Evolutionary conservation across 2,888 invertebrate genomes (phyloP), one percentile per base, ranked within the genome.

Genomic region (Belgica antarctica): DNA sequence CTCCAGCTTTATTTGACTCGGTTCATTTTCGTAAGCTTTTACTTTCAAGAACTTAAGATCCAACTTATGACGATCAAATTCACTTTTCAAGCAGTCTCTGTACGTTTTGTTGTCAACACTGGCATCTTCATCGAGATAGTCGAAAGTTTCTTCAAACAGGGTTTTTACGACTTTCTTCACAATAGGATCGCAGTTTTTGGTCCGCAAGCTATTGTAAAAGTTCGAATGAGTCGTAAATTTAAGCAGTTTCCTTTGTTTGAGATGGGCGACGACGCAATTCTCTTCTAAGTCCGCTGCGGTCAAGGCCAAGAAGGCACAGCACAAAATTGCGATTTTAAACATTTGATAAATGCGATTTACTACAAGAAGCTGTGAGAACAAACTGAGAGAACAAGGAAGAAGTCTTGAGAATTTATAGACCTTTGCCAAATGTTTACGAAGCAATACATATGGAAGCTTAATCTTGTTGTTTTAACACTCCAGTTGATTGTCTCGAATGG

Each of bases 21-120:
- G 7, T 17, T 52, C 22, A 17, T 52, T 52, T 22, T 52, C 52
- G 4, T 22, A 52, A 4, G 52, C 52, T 22, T n/a, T 7, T 7
- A n/a, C 19, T 10, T 52, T 52, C 52, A 52, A 5, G 22, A 22
- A 52, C 12, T 52, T 52, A 4, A 22, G 19, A 22, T 17, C n/a
- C n/a, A 52, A 22, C 22, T 52, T 52, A 17, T 19, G 17, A 22
- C 52, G 52, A 19, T 52, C 52, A 22, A 52, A 52, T 19, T 52
- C 52, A 19, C 22, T 52, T n/a, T 12, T 52, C 52, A 52, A 52
- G 22, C 52, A 52, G 1, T 17, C 52, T 7, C 7, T 52, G 22
- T 52, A 52, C 17, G 52, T 52, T 17, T 52, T 52, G 52, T 52
- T 52, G 12, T 52, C 52, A 22, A 52, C 52, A 19, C 7, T 8